Evolutionary conservation across 2,888 invertebrate genomes (phyloP), one percentile per base, ranked within the genome.

Genomic region (Hypena proboscidalis): DNA sequence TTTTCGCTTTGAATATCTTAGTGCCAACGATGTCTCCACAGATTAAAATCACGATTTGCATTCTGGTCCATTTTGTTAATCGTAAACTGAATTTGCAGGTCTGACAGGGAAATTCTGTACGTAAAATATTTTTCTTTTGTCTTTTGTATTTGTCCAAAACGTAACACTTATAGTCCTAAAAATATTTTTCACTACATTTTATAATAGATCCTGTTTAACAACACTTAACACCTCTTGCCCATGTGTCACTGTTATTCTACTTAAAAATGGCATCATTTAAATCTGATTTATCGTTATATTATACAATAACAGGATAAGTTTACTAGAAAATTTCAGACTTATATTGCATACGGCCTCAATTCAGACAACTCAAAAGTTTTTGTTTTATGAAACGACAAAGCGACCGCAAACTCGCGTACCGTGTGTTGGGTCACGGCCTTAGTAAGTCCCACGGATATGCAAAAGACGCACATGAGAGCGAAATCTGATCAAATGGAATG

Each of bases 381-480:
- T 44, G 44, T 46, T 43, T 43, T 38, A 11, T 29, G 42, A 51
- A 58, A 40, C 52, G 67, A 63, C 50, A 66, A 63, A 64, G 56
- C 59, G 51, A 48, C 55, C 51, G 53, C 53, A 57, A 70, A 66
- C 59, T 59, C 58, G 40, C 14, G 39, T 49, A 58, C 53, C 52
- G 61, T 65, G 74, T 78, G 79, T 69, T 46, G 54, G 77, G 74
- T 76, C 78, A 77, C 73, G 76, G 58, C 58, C 63, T 54, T 41
- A 42, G 36, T 65, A 77, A 79, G 81, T 70, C 80, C 75, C 35
- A 50, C 39, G 63, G 77, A 78, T 79, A 80, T 79, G 78, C 64
- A 63, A 57, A 66, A 53, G 57, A 56, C 60, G 58, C 67, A 51
- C 30, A 48, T 70, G 59, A 61, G 48, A 68, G 55, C 51, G 57